Evolutionary conservation across 2,888 invertebrate genomes (phyloP), one percentile per base, ranked within the genome.

Genomic region (Agrenia bidenticulata): DNA sequence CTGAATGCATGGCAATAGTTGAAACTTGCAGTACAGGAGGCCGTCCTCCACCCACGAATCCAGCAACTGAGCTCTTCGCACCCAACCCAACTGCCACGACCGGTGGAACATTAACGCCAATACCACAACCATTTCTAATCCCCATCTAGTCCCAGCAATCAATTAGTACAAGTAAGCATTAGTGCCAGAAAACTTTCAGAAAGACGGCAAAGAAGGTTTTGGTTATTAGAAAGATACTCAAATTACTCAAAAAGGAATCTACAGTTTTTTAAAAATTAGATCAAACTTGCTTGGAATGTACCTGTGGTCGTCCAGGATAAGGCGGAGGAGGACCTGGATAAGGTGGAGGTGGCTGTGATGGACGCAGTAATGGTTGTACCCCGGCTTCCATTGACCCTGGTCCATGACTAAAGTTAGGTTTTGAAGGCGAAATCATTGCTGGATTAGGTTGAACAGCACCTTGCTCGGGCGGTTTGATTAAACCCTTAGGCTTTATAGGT

Each of bases 291-390:
- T 26, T 26, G 4, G 45, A 11, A n/a, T 45, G 45, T 80, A 82
- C 80, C 75, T 77, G 77, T 54, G 74, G 74, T 54, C 76, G 68
- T 73, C 85, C 86, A 26, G 87, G 87, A 78, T 86, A 87, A 1
- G 85, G 85, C n/a, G 86, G 87, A 17, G 88, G 86, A 5, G 87
- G 88, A 55, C 87, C 88, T 23, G 87, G 86, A 80, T 87, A 85
- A 64, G 88, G 87, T 32, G 89, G 89, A 61, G 89, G 89, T 2
- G 89, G 89, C 27, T 87, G 85, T 77, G 88, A 87, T 55, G 87
- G 85, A 78, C 85, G 81, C 80, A 83, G 77, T 83, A 84, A 83
- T 74, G 84, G 84, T 45, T 69, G 70, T n/a, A 71, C 69, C 15
- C 61, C 50, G 17, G 64, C 82, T 19, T 80, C 77, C 81, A 83